Percentiles rank a stretch among this genome's conserved stretches.
phyloP scores from a whole-genome alignment of 2,888 invertebrate genomes.

The Incurvaria masculella region DNA sequence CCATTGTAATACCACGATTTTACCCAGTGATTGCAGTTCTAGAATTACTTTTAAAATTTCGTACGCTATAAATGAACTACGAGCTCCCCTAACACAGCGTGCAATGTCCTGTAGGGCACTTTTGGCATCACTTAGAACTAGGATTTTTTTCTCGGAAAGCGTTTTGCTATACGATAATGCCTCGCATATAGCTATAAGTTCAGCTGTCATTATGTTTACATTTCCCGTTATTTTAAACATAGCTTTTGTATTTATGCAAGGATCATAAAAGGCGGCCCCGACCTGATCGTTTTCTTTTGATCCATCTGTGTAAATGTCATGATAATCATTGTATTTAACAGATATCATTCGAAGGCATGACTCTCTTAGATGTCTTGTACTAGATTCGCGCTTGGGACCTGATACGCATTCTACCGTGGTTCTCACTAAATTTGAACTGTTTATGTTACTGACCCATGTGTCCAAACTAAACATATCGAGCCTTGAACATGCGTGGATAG shows the following conservation, averaged over 20 bases:
- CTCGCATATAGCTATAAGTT: no score
- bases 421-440: background rate
- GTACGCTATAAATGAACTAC: no score
- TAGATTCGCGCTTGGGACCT: background rate
- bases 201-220: no score
- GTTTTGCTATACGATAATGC: no score
- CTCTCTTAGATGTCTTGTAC: background rate
- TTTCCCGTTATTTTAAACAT: no score
- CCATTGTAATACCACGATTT: no score
- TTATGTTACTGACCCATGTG: slow-evolving; percentile 1
- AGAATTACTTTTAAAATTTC: no score
- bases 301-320: slow-evolving; percentile 1
- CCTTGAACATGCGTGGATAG: background rate
- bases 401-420: background rate
- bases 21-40: no score
- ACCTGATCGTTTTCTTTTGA: background rate
- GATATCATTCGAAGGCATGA: background rate
- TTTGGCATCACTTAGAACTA: no score
- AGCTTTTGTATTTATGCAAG: background rate
- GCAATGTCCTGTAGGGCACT: no score
- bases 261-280: background rate
- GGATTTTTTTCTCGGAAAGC: no score
- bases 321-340: background rate
- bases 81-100: no score
- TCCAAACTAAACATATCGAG: background rate